Evolutionary conservation across 2,113 vertebrate species (phyloP), one percentile per base, ranked within the genome.

Genomic region (Silurus meridionalis): DNA sequence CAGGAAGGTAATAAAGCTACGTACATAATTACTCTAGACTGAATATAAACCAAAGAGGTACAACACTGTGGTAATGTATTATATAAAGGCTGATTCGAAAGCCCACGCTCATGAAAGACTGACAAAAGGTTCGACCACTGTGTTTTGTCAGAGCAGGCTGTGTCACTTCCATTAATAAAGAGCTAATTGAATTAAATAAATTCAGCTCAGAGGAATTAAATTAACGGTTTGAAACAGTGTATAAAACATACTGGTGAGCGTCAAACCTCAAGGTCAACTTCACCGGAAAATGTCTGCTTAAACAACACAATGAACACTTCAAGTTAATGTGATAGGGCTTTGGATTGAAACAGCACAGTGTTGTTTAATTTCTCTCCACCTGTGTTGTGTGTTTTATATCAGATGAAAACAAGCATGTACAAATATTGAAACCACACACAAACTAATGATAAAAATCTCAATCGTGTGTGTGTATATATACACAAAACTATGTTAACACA

Each of bases 201-300:
- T 61, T 84, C 67, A 84, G 37, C 55, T 74, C 55, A 25, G 69
- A 21, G 37, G 67, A 83, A 72, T 60, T 71, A 37, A 69, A 83
- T 71, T 37, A 83, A 58, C 25, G 0, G 28, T 5, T 13, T 72
- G 3, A n/a, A 72, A 74, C 21, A 57, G 13, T 6, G 21, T 66
- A 6, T 10, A 0, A 55, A 37, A 69, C 4, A 63, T 28, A 55
- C 28, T 5, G 53, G 53, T 21, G 9, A 53, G 17, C 8, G 15
- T 83, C 64, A 82, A n/a, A 66, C 5, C 37, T 9, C 8, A 6
- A 66, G 60, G 60, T 82, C 64, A 37, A 21, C 0, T 28, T n/a
- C 60, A n/a, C 21, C 60, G 13, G 71, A 52, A 74, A 52, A 5
- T 11, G 23, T 21, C 74, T 55, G 74, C 13, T 77, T 77, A 53